Conservation (phyloP, 2,797 vertebrate genomes). For the Erpetoichthys calabaricus region DNA sequence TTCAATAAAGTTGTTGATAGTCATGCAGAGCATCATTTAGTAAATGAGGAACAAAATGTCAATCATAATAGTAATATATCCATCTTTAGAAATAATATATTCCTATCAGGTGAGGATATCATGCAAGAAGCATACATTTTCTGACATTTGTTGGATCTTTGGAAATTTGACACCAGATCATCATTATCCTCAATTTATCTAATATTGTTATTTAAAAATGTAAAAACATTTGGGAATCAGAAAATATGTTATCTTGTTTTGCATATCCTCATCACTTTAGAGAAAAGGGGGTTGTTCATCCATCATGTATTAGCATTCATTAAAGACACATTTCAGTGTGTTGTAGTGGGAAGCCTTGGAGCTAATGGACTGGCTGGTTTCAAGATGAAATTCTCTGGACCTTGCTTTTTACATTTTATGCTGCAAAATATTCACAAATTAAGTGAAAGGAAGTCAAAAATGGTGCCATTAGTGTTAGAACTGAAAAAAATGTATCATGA, state of each 20-base stretch:
- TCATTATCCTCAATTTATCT: constrained; percentile 13
- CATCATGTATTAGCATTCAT: background rate
- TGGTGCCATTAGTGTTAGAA: constrained; percentile 5
- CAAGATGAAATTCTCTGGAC: constrained; percentile 16
- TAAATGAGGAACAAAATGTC: constrained; percentile 8
- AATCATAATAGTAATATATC: constrained; percentile 14
- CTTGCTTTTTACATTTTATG: constrained; percentile 17
- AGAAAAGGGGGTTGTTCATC: background rate
- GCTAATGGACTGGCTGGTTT: constrained; percentile 17
- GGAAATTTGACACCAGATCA: constrained; percentile 11
- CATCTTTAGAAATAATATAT: constrained; percentile 14
- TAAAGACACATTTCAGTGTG: constrained; percentile 17
- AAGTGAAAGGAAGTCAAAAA: constrained; percentile 11
- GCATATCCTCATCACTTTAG: constrained; percentile 6
- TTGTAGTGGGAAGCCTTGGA: constrained; percentile 16
- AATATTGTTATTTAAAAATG: constrained; percentile 14
- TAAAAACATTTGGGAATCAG: constrained; percentile 9
- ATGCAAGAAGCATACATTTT: constrained; percentile 9
- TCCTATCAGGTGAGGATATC: constrained; percentile 13
- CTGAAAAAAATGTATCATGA: constrained; percentile 3
- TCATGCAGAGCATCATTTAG: constrained; percentile 10
- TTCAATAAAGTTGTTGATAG: constrained; percentile 11
- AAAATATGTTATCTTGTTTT: constrained; percentile 11
- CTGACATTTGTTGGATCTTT: constrained; percentile 9
- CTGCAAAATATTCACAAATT: constrained; percentile 3